Conservation (phyloP, 92 coral and sea anemone species). For the Siderastrea siderea region DNA sequence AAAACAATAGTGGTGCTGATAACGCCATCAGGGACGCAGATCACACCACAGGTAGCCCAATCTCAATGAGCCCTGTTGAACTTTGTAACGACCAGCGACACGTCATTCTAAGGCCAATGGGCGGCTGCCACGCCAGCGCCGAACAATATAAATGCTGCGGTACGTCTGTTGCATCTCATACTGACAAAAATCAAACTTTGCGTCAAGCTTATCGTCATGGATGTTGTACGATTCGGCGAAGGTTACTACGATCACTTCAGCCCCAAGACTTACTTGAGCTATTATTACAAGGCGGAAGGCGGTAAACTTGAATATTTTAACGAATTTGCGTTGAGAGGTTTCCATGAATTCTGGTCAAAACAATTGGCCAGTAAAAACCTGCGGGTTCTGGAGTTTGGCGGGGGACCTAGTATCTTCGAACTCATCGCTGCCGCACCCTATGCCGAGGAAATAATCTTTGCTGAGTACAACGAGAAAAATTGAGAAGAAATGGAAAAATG, state of each 20-base stretch:
- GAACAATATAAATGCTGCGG: too few relatives aligned
- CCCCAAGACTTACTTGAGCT: slow-evolving; percentile 36
- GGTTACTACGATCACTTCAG: slow-evolving; percentile 41
- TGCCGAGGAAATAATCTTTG: slow-evolving; percentile 64
- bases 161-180: too few relatives aligned
- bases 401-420: slow-evolving; percentile 60
- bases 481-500: slow-evolving; percentile 68
- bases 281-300: background rate
- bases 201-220: background rate
- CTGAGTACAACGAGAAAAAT: slow-evolving; percentile 69
- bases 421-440: slow-evolving; percentile 66
- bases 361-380: slow-evolving; percentile 9
- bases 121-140: too few relatives aligned
- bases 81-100: too few relatives aligned
- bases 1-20: too few relatives aligned
- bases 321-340: background rate
- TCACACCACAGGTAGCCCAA: too few relatives aligned
- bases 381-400: slow-evolving; percentile 70
- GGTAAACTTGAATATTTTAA: background rate
- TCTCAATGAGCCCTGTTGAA: too few relatives aligned
- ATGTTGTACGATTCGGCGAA: slow-evolving; percentile 3
- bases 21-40: too few relatives aligned
- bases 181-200: too few relatives aligned
- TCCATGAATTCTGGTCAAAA: slow-evolving; percentile 22
- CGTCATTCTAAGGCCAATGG: too few relatives aligned